Percentiles rank a stretch among this genome's conserved stretches.
These are phyloP conservation scores for Cyclophora punctaria DNA, from an alignment of 2,888 invertebrate genomes.

Conservation along the genomic window DNA sequence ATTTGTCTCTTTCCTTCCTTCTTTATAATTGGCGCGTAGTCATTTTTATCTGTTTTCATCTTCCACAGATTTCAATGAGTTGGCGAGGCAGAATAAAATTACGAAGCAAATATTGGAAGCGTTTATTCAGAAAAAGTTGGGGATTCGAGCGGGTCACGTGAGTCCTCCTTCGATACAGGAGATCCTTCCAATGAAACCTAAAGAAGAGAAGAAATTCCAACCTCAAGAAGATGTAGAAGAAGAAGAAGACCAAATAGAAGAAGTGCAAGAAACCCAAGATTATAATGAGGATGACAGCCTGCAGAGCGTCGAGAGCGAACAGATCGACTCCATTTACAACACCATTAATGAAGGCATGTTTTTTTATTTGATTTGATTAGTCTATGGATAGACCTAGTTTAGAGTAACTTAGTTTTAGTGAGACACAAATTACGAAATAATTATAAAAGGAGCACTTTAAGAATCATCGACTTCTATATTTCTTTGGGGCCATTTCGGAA, in stretches of 20 bases:
- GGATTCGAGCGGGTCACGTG: constrained; percentile 67
- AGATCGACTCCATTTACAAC: constrained; percentile 77
- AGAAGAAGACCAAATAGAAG: constrained; percentile 16
- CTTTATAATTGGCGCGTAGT: constrained; percentile 39
- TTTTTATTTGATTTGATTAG: too few species aligned
- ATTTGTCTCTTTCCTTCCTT: constrained; percentile 17
- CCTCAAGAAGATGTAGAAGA: constrained; percentile 11
- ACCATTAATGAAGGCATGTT: constrained; percentile 52
- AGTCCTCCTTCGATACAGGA: constrained; percentile 78
- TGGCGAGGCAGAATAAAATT: constrained; percentile 84
- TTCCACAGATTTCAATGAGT: constrained; percentile 72
- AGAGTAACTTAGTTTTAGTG: too few species aligned
- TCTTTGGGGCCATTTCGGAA: too few species aligned
- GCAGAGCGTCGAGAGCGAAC: constrained; percentile 83
- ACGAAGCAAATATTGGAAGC: constrained; percentile 85
- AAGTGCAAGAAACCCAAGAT: constrained; percentile 34
- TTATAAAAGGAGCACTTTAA: too few species aligned
- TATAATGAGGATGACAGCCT: constrained; percentile 66
- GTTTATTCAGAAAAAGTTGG: constrained; percentile 81
- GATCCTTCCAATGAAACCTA: constrained; percentile 74
- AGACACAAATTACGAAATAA: too few species aligned
- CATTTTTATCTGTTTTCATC: constrained; percentile 72
- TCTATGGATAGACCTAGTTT: too few species aligned
- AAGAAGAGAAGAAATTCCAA: constrained; percentile 24
- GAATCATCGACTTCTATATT: too few species aligned